A percentile compares a stretch with the other conserved stretches of the same genome.
Evolutionary conservation across 2,113 vertebrate genomes (phyloP).

Genomic region (Podilymbus podiceps): DNA sequence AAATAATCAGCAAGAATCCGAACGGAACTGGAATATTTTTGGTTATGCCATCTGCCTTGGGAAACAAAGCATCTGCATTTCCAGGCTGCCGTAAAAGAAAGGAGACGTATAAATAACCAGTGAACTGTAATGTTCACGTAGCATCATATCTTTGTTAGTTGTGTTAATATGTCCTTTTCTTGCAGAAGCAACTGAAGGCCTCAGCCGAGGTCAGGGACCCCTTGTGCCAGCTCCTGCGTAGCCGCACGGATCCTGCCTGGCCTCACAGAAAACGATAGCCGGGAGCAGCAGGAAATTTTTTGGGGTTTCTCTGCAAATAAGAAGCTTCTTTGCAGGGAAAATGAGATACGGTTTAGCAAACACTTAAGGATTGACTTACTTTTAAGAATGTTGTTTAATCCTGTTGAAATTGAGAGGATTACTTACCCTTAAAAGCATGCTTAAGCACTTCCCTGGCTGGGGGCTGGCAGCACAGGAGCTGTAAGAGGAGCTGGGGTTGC

Average conservation of each 20-base stretch:
- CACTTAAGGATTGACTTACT: background rate
- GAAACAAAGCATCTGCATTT: background rate
- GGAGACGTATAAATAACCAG: background rate
- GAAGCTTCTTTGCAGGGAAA: background rate
- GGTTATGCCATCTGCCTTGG: background rate
- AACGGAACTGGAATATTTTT: background rate
- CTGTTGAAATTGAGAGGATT: slow-evolving; percentile 39
- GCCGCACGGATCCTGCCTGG: background rate
- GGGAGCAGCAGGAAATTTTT: background rate
- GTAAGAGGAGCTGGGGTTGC: background rate
- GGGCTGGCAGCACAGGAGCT: background rate
- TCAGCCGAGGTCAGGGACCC: background rate
- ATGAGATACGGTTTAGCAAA: background rate
- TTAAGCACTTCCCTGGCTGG: background rate
- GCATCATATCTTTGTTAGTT: background rate
- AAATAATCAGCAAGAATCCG: background rate
- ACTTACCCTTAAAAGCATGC: background rate
- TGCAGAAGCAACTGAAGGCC: background rate
- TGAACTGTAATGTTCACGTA: background rate
- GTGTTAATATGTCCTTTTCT: background rate
- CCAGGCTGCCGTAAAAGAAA: background rate
- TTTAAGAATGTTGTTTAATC: slow-evolving; percentile 29
- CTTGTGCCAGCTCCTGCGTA: accelerated
- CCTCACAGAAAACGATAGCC: accelerated
- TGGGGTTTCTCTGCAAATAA: background rate